Evolutionary conservation across 2,888 invertebrate species (phyloP).

Genomic region (Sicus ferrugineus): DNA sequence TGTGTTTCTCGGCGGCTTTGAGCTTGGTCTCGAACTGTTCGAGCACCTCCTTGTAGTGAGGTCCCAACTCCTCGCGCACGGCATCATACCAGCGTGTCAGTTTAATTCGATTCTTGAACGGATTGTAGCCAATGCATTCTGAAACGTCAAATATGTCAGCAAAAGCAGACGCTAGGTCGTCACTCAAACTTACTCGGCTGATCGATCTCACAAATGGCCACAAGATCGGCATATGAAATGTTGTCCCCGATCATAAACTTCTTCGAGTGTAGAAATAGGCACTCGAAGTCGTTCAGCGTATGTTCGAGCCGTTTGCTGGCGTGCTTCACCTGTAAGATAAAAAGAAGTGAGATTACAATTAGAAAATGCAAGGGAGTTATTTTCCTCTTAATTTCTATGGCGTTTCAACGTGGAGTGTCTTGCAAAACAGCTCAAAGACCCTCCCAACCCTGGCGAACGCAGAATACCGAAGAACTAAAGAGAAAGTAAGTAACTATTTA

Average conservation of each 20-base stretch:
- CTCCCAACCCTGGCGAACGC: too few relatives aligned
- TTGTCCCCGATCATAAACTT: constrained; percentile 70
- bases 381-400: too few relatives aligned
- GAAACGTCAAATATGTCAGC: constrained; percentile 2
- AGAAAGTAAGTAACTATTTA: constrained; percentile 15
- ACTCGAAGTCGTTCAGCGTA: constrained; percentile 69
- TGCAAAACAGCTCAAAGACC: too few relatives aligned
- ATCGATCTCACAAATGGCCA: constrained; percentile 80
- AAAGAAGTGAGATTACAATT: background rate
- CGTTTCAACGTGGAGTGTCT: too few relatives aligned
- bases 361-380: background rate
- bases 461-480: background rate
- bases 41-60: constrained; percentile 72
- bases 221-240: constrained; percentile 76
- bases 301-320: constrained; percentile 66
- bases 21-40: constrained; percentile 54
- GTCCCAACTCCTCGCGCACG: constrained; percentile 70
- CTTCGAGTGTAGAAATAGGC: constrained; percentile 64
- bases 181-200: constrained; percentile 71
- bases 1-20: constrained; percentile 47
- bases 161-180: background rate
- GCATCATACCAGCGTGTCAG: constrained; percentile 72
- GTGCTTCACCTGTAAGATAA: constrained; percentile 47
- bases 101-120: constrained; percentile 68
- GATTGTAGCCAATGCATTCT: constrained; percentile 75